Base-by-base conservation (phyloP, 2,888 invertebrate species). In the Apeira syringaria region DNA sequence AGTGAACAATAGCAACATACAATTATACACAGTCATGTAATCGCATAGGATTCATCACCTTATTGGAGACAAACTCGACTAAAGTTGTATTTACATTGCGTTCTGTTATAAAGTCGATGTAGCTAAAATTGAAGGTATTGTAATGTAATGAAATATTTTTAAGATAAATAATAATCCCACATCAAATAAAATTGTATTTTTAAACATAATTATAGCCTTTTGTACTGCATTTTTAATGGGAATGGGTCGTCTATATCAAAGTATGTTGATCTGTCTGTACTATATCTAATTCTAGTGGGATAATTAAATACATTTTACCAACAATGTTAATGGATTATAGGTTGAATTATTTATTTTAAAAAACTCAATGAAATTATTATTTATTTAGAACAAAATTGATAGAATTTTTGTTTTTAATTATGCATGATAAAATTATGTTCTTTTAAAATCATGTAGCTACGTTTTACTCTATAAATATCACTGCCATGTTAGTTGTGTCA, bases 191-290 rank as follows among this genome's bases (percentile, higher is more conserved):
- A 41, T 17, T 25, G 17, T 41, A 41, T 29, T 30, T 39, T 15
- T 34, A 34, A 39, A 30, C 27, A 30, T 39, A 27, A 45, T 38
- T 22, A 15, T 39, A 45, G 39, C 34, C 30, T 36, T 45, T 45
- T 45, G 8, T 45, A 45, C 31, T 40, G 39, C 35, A 38, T 31
- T 30, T 24, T 42, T 20, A 34, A 15, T 3, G 15, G 15, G 4
- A 20, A 20, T 7, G 7, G 20, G 5, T 20, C 2, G 2, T 20
- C 7, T 20, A 20, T 20, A 7, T 20, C 5, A 3, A 17, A 17
- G 17, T 17, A 3, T 17, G 17, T 17, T 5, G 5, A 17, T n/a
- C n/a, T n/a, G n/a, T n/a, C n/a, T n/a, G n/a, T n/a, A n/a, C n/a
- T n/a, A n/a, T n/a, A n/a, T n/a, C n/a, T n/a, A n/a, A n/a, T n/a